Conservation (phyloP, 2,888 invertebrate genomes). For the Athrips mouffetella region DNA sequence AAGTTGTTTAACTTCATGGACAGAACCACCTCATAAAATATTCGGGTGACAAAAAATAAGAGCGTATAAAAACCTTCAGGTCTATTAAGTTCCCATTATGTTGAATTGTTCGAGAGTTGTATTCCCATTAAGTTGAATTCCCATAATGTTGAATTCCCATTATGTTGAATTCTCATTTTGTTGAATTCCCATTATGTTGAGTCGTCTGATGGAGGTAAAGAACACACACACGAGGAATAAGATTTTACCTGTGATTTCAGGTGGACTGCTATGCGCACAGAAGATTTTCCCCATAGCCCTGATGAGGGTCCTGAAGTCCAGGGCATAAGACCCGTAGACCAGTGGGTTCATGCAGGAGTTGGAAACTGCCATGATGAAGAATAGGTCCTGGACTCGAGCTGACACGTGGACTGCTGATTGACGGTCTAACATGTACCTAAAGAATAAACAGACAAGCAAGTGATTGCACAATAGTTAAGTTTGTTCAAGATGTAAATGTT, state of each 20-base stretch:
- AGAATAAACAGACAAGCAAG: too few species aligned
- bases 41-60: too few species aligned
- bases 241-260: slow-evolving; percentile 44
- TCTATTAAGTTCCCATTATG: not conserved
- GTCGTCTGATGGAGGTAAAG: too few species aligned
- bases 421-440: slow-evolving; percentile 84
- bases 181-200: not conserved
- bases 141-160: too few species aligned
- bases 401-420: slow-evolving; percentile 82
- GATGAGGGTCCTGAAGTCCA: slow-evolving; percentile 67
- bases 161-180: too few species aligned
- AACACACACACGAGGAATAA: not conserved
- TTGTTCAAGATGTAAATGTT: too few species aligned
- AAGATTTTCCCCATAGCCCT: slow-evolving; percentile 50
- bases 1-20: too few species aligned
- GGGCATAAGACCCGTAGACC: slow-evolving; percentile 85
- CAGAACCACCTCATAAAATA: too few species aligned
- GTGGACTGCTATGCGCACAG: slow-evolving; percentile 42
- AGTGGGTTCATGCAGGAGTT: slow-evolving; percentile 90
- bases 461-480: too few species aligned
- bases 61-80: too few species aligned
- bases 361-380: slow-evolving; percentile 88
- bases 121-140: too few species aligned
- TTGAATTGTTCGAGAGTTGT: too few species aligned
- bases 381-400: slow-evolving; percentile 80